Evolutionary conservation across 2,797 vertebrate genomes (phyloP).

Genomic region (Rhabdomys pumilio): DNA sequence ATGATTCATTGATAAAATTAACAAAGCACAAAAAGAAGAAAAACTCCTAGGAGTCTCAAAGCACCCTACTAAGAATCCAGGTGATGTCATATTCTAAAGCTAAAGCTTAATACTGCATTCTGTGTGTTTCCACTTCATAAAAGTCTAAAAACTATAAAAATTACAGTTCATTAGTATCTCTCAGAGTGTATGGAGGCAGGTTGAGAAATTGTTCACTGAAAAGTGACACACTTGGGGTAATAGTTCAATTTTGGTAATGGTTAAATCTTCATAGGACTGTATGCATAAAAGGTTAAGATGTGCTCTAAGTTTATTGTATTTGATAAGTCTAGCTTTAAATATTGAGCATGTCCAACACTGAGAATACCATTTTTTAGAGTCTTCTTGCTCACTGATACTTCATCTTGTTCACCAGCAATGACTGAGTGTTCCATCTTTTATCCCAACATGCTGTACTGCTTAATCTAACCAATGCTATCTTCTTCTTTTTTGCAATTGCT

Average conservation of each 20-base stretch:
- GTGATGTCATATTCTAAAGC: background rate
- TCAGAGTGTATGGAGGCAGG: accelerated
- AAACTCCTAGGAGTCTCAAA: background rate
- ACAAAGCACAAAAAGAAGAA: background rate
- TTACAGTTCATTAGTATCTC: background rate
- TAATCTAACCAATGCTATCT: background rate
- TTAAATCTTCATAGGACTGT: background rate
- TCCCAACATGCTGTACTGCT: too few species aligned
- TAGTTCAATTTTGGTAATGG: background rate
- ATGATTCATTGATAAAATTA: background rate
- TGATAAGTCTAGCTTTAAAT: background rate
- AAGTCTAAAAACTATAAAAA: background rate
- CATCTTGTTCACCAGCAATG: background rate
- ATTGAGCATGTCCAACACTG: background rate
- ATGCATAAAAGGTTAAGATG: background rate
- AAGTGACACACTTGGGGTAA: background rate
- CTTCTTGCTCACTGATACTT: background rate
- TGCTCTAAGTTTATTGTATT: background rate
- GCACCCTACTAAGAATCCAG: background rate
- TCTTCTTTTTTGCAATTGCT: background rate
- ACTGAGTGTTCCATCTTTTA: background rate
- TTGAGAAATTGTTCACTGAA: background rate
- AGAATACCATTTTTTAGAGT: background rate
- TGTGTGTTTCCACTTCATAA: background rate
- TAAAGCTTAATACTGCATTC: background rate